These are phyloP conservation scores for Drosophila cracens DNA, from an alignment of 2,888 invertebrate species.

Conservation along the genomic window DNA sequence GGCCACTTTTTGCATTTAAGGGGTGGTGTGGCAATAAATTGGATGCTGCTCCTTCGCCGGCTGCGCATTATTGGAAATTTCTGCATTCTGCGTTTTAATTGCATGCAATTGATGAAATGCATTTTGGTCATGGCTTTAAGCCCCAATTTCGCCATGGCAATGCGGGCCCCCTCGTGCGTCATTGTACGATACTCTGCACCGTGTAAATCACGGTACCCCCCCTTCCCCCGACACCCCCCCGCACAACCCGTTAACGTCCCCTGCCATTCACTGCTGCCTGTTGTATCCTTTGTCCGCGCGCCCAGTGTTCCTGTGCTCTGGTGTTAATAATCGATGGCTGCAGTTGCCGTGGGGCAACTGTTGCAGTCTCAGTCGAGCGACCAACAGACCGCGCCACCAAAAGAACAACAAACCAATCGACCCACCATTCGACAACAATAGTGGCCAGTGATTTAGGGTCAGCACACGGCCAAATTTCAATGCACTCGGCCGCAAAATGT, in stretches of 20 bases:
- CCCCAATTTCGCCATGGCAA: constrained; percentile 20
- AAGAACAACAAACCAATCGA: constrained; percentile 4
- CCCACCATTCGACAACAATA: constrained; percentile 22
- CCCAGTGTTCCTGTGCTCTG: constrained; percentile 8
- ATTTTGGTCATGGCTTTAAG: constrained; percentile 42
- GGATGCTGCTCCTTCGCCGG: constrained; percentile 33
- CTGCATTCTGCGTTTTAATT: constrained; percentile 67
- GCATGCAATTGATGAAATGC: constrained; percentile 62
- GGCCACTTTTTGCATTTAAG: constrained; percentile 18
- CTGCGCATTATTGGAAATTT: constrained; percentile 72
- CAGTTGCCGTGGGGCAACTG: constrained; percentile 51
- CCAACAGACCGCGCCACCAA: constrained; percentile 1
- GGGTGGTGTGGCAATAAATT: constrained; percentile 33
- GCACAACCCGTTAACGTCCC: too few relatives aligned
- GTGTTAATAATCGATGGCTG: constrained; percentile 72
- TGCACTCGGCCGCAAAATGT: constrained; percentile 62
- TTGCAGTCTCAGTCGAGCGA: constrained; percentile 37
- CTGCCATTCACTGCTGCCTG: not conserved
- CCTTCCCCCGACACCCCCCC: not conserved
- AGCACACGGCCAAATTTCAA: constrained; percentile 62
- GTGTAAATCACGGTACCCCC: constrained; percentile 39
- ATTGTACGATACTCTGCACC: constrained; percentile 13
- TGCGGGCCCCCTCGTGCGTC: constrained; percentile 17
- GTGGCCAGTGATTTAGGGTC: constrained; percentile 69
- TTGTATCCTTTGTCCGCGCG: constrained; percentile 9